Evolutionary conservation across 1,140 invertebrate species (phyloP), one percentile per base, ranked within the genome.

Genomic region (Lamellibrachia luymesi): DNA sequence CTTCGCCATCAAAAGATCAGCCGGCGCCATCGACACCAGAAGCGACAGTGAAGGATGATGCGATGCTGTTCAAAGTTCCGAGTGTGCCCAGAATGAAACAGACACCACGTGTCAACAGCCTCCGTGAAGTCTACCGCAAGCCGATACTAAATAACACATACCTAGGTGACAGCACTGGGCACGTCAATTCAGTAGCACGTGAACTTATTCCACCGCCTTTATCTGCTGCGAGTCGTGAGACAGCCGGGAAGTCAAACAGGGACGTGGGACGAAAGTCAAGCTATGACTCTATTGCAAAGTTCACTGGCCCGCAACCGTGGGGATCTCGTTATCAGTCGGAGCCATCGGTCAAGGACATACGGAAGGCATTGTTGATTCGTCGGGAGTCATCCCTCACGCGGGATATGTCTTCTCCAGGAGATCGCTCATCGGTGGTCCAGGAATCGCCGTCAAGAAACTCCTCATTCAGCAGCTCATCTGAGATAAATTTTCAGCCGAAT

Each of bases 401-500:
- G 13, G 64, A 80, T 80, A 22, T 8, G 2, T 80, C 64, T 4
- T 8, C 64, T 22, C 64, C 64, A 80, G 64, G 64, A 22, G 64
- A 80, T 22, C 13, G 64, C 4, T 80, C 64, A 22, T 22, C 38
- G 38, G 38, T 80, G 64, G 64, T 80, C 13, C 64, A 8, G 64
- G 64, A 80, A 17, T 80, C 64, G 25, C 64, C 64, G 25, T 80
- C 64, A 22, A 80, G 64, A 22, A 80, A 80, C 2, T 80, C 64
- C 8, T 80, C 64, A 17, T 80, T 80, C 64, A 80, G 64, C 17
- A 80, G 64, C 25, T 80, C 64, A 22, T 80, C 64, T 17, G 64
- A 80, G 64, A 92, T 92, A 6, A 92, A 89, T 50, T 92, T 92
- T 25, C 56, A 89, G 51, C 92, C 92, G 17, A 89, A 52, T 38